A percentile compares a stretch with the other conserved stretches of the same genome.
phyloP scores from a whole-genome alignment of 1,140 invertebrate genomes.

The Anastrepha obliqua region DNA sequence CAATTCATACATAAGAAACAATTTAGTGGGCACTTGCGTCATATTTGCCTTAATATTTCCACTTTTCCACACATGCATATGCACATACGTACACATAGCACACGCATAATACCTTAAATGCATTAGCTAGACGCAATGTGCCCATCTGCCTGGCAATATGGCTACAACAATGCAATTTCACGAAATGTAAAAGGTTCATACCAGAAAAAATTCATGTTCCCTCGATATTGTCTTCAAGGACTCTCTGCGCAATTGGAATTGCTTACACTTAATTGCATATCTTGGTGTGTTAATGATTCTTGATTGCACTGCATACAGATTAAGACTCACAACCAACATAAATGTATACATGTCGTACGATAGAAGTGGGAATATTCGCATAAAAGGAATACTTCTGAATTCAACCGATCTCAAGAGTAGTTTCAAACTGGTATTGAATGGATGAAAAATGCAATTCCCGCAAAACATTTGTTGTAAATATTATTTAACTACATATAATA shows the following conservation, averaged over 20 bases:
- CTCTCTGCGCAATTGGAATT: not conserved
- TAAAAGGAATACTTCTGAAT: too few relatives aligned
- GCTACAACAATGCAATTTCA: not conserved
- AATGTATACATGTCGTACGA: not conserved
- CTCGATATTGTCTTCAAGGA: slow-evolving; percentile 39
- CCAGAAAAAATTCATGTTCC: slow-evolving; percentile 6
- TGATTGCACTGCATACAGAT: slow-evolving; percentile 41
- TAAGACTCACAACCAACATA: not conserved
- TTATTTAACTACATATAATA: too few relatives aligned
- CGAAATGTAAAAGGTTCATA: not conserved
- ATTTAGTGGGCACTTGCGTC: slow-evolving; percentile 34
- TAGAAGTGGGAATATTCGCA: too few relatives aligned
- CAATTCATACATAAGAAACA: not conserved
- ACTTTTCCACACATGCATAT: not conserved
- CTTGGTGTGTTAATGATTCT: slow-evolving; percentile 22
- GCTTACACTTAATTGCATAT: slow-evolving; percentile 30
- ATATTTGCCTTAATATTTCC: slow-evolving; percentile 3
- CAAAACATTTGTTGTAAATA: too few relatives aligned
- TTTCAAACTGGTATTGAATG: too few relatives aligned
- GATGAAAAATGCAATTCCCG: too few relatives aligned
- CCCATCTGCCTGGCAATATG: slow-evolving; percentile 28
- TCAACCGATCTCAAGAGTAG: too few relatives aligned
- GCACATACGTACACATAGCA: not conserved
- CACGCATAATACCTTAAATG: not conserved
- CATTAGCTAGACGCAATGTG: not conserved